Percentiles rank a stretch among this genome's conserved stretches.
These are phyloP conservation scores for Entomyzon cyanotis DNA, from an alignment of 2,113 vertebrate species.

Conservation along the genomic window DNA sequence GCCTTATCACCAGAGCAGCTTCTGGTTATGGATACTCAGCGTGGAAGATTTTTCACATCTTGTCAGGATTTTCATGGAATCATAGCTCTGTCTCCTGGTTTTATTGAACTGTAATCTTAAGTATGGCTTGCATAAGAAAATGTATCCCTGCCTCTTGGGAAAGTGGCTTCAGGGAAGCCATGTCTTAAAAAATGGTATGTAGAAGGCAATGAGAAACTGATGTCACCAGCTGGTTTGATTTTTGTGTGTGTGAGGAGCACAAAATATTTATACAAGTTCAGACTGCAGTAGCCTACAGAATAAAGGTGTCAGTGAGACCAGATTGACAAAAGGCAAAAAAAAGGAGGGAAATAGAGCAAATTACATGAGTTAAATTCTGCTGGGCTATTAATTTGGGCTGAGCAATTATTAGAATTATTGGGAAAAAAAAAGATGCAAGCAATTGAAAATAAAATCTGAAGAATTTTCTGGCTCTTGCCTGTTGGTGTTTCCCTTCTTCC, in stretches of 20 bases:
- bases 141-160: not conserved
- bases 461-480: not conserved
- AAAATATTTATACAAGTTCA: not conserved
- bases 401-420: not conserved
- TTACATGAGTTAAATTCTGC: not conserved
- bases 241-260: fast-evolving
- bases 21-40: not conserved
- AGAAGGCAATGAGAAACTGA: not conserved
- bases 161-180: not conserved
- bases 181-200: not conserved
- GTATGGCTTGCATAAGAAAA: not conserved
- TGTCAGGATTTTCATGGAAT: not conserved
- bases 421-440: not conserved
- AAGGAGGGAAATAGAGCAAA: not conserved
- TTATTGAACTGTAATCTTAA: not conserved
- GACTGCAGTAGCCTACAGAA: not conserved
- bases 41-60: not conserved
- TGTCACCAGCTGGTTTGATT: not conserved
- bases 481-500: not conserved
- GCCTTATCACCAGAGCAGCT: not conserved
- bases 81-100: not conserved
- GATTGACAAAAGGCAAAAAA: not conserved
- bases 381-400: not conserved
- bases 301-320: not conserved
- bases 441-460: not conserved